A percentile compares a stretch with the other conserved stretches of the same genome.
Conservation (phyloP, 1,140 invertebrate genomes). For the Tetraneura akinire region DNA sequence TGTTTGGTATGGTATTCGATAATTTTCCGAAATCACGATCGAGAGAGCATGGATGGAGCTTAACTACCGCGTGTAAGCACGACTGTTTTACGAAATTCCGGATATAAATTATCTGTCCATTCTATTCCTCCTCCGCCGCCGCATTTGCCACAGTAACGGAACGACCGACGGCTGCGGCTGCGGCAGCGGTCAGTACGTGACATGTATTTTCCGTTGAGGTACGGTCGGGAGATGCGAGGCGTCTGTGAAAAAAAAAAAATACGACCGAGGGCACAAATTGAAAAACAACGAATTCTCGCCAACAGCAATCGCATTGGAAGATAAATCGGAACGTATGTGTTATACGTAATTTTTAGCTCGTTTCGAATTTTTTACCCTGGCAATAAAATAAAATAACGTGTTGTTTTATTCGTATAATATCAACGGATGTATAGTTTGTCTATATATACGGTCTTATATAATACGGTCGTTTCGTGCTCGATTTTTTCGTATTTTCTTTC, state of each 20-base stretch:
- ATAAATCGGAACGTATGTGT: neutral
- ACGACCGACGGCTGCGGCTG: neutral
- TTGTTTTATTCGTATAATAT: too few relatives aligned
- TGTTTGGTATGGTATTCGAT: neutral
- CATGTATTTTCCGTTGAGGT: neutral
- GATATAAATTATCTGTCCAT: conserved; percentile 19
- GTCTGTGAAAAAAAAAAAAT: neutral
- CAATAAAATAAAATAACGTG: too few relatives aligned
- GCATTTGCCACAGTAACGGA: too few relatives aligned
- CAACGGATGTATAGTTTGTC: too few relatives aligned
- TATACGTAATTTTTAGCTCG: too few relatives aligned
- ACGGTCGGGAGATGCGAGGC: neutral
- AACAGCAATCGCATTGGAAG: neutral
- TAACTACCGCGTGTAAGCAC: conserved; percentile 8
- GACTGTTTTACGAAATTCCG: conserved; percentile 26
- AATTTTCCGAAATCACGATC: neutral
- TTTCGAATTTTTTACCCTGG: too few relatives aligned
- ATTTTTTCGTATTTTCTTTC: too few relatives aligned
- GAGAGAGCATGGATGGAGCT: neutral
- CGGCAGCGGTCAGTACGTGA: conserved; percentile 23
- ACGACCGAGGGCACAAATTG: neutral
- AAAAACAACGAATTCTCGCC: conserved; percentile 23
- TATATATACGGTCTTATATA: too few relatives aligned
- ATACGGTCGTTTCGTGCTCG: too few relatives aligned
- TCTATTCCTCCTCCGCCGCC: neutral